Evolutionary conservation across 2,113 vertebrate genomes (phyloP), one percentile per base, ranked within the genome.

Genomic region (Otocyon megalotis): DNA sequence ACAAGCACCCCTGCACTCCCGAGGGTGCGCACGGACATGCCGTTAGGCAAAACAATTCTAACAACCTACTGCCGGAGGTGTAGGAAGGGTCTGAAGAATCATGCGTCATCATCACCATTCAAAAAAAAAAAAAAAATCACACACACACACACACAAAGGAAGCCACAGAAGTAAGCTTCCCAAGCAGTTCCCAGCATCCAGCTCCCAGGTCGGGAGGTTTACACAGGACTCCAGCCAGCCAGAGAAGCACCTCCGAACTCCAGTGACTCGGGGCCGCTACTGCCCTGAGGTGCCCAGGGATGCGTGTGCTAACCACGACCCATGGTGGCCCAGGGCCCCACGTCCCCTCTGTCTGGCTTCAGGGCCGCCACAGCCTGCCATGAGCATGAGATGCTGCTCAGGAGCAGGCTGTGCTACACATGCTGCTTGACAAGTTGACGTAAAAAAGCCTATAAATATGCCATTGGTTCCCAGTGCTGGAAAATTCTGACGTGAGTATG

Each of bases 361-460:
- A 74, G n/a, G n/a, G 53, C 82, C 1, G 22, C 80, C 85, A 88
- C 12, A 92, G 80, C 62, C 90, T 90, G 71, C 76, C 92, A 92
- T 15, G 30, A 96, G 71, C n/a, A 0, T 63, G 92, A 83, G 71
- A 90, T 90, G 77, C 62, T 94, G 96, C 90, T 90, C 76, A 65
- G 76, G 88, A 97, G 95, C 95, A 94, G 93, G 58, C 96, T 95
- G 93, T 95, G 85, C 93, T 86, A 95, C 97, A 95, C 93, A 96
- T n/a, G 90, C 90, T 93, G 67, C 93, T 77, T 97, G 96, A 97
- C 94, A 96, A 96, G 88, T 60, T 97, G 97, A 98, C 50, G n/a
- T 91, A 88, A 94, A 97, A 96, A 72, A 88, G 88, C 60, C 93
- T 97, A 98, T 97, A 98, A 97, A 98, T 97, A 97, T 56, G 88